Evolutionary conservation across 2,888 invertebrate genomes (phyloP), one percentile per base, ranked within the genome.

Genomic region (Ptycholaimellus sp.): DNA sequence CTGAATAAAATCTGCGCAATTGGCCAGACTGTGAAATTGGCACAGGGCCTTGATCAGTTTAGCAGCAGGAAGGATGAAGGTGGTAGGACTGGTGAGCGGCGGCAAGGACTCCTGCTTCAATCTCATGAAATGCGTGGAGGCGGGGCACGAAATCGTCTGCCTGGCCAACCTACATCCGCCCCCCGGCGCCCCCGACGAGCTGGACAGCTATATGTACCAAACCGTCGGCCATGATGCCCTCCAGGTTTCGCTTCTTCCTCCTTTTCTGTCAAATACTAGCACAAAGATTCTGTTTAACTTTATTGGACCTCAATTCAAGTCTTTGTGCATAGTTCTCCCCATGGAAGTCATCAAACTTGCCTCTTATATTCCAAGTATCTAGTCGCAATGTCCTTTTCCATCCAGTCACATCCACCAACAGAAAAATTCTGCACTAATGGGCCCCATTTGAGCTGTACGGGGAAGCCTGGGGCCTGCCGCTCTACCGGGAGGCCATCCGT

Each of bases 91-190:
- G 31, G 41, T 56, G 13, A 93, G 90, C 65, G 96, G 96, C 51
- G 96, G 96, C 50, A 99, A 99, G 67, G 96, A 96, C 67, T 93
- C 90, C 67, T 85, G 83, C 65, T 99, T 79, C 67, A 93, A 90
- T 62, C 78, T 96, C 77, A 76, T 93, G 76, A 32, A 41, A 19
- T 44, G 40, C 29, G 25, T 32, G 47, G 76, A 76, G 49, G 80
- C 83, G 58, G 90, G 90, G 36, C 93, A 96, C 65, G 70, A 75
- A 51, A 76, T 99, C 51, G 80, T 90, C 38, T 93, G 87, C 28
- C 66, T 99, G 57, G 93, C 87, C 48, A 93, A 96, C 68, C 70
- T 99, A 51, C 72, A 74, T 64, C 93, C 87, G 17, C 29, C 40
- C 17, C 44, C 62, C 16, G 43, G 69, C 70, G 61, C 73, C 72